A percentile compares a stretch with the other conserved stretches of the same genome.
phyloP scores from a whole-genome alignment of 2,113 vertebrate genomes.

The Hippocampus mohnikei region DNA sequence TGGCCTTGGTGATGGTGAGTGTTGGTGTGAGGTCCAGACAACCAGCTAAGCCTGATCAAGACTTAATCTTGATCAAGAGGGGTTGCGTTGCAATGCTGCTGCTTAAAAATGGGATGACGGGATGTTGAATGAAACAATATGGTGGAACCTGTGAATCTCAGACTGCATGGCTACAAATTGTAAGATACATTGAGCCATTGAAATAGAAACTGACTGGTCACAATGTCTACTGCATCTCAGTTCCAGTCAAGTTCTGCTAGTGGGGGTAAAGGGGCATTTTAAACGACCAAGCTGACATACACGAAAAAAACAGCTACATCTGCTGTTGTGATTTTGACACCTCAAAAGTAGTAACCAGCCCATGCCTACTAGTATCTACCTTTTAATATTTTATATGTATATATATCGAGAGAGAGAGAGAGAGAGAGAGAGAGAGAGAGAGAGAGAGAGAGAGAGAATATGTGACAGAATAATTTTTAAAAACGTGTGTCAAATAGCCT shows the following conservation, averaged over 20 bases:
- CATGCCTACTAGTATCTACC: too few species aligned
- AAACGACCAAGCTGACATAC: not conserved
- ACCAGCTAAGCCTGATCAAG: not conserved
- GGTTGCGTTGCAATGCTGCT: not conserved
- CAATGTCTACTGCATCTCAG: not conserved
- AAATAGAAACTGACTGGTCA: not conserved
- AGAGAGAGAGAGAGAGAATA: too few species aligned
- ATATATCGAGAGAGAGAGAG: too few species aligned
- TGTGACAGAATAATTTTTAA: too few species aligned
- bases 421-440: too few species aligned
- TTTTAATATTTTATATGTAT: too few species aligned
- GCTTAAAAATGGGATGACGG: not conserved
- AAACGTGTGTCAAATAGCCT: too few species aligned
- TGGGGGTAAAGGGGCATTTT: not conserved
- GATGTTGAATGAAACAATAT: not conserved
- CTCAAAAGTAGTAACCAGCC: too few species aligned
- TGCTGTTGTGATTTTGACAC: too few species aligned
- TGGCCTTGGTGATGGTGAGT: not conserved
- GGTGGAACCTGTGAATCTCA: not conserved
- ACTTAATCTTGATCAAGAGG: not conserved
- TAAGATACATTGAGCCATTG: too few species aligned
- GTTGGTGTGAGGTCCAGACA: constrained; percentile 1
- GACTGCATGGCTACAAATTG: not conserved
- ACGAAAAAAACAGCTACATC: too few species aligned
- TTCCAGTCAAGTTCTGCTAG: not conserved